A percentile compares a stretch with the other conserved stretches of the same genome.
phyloP scores from a whole-genome alignment of 1,140 invertebrate species.

The Spodoptera litura region DNA sequence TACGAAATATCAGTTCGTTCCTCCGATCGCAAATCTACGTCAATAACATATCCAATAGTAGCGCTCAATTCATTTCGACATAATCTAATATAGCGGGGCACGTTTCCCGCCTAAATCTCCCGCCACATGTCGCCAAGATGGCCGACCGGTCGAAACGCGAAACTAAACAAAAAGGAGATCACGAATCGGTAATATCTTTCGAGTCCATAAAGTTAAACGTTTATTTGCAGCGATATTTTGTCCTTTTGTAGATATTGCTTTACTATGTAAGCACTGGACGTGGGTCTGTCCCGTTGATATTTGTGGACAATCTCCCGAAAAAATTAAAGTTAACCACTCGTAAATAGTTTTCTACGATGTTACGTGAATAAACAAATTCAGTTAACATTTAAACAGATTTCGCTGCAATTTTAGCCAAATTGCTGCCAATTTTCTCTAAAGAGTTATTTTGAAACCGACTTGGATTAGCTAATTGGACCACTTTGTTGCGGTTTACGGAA shows the following conservation, averaged over 20 bases:
- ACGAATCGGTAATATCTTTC: conserved; percentile 86
- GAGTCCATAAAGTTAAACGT: conserved; percentile 86
- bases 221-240: conserved; percentile 86
- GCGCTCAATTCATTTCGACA: conserved; percentile 86
- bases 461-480: conserved; percentile 36
- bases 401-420: conserved; percentile 36
- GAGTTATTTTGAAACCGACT: conserved; percentile 44
- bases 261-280: conserved; percentile 60
- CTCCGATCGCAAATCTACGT: conserved; percentile 86
- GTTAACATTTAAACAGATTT: conserved; percentile 37
- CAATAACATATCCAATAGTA: conserved; percentile 86
- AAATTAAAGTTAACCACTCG: conserved; percentile 22
- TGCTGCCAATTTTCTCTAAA: conserved; percentile 42
- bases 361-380: conserved; percentile 39
- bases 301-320: conserved; percentile 30
- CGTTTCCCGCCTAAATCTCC: conserved; percentile 85
- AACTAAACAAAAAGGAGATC: conserved; percentile 85
- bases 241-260: conserved; percentile 84
- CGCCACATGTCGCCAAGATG: conserved; percentile 86
- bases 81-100: conserved; percentile 84
- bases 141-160: conserved; percentile 81
- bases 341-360: background rate
- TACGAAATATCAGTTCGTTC: conserved; percentile 86
- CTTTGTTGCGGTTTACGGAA: conserved; percentile 38
- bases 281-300: conserved; percentile 41